Base-by-base conservation (phyloP, 2,888 invertebrate genomes). In the Stenotaenia linearis region DNA sequence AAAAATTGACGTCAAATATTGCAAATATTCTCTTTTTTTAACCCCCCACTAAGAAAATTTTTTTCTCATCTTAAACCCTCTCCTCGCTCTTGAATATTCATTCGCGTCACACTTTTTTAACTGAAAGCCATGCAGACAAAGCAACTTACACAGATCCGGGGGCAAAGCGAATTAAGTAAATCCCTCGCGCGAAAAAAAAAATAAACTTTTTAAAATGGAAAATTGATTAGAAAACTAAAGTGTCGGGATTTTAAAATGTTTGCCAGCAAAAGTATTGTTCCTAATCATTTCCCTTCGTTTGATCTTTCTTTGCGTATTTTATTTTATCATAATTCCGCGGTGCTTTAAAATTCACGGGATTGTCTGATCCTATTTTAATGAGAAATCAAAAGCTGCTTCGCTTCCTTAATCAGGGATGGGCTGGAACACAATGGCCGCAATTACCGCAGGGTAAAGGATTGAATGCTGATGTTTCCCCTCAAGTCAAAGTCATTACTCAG, bases 351-450 rank as follows among this genome's bases (percentile, higher is more conserved):
- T 56, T 56, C 56, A 56, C 56, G 56, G 56, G 10, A 56, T 9
- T 56, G 56, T 56, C 56, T 56, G 56, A 56, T 56, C 56, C 56
- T 56, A 56, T 56, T 56, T 56, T 56, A 56, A 56, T 56, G 56
- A 56, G 56, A 56, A 56, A 56, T 56, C 56, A 56, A 56, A 56
- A 56, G 56, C 56, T 56, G 56, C 56, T 56, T 56, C 56, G 56
- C 56, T 56, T 56, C 56, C 56, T 56, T 56, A 56, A 56, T 56
- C 56, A 56, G 56, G 23, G 18, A 10, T 23, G 23, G 56, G 56
- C 56, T 56, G 56, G 9, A 23, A 21, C 56, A 56, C 56, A 56
- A 56, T 56, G 56, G 56, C 56, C 56, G 56, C 56, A 56, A 56
- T 56, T 56, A 56, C 56, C 23, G 18, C 56, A 18, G 23, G 56